These are phyloP conservation scores for Lissocephala sabroskyi DNA, from an alignment of 2,888 invertebrate genomes.

Conservation along the genomic window DNA sequence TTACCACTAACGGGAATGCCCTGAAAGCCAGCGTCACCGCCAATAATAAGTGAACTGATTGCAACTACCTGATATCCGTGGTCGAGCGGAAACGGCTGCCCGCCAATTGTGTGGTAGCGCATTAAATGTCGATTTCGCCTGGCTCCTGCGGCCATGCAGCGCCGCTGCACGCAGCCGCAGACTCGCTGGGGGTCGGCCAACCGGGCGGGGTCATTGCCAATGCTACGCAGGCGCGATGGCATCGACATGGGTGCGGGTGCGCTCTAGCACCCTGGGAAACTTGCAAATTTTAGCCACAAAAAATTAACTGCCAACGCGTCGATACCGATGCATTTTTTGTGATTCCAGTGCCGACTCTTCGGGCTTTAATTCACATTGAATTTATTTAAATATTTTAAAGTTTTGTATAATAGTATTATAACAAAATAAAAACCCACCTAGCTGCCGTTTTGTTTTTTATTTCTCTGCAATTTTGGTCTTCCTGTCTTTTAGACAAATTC, in stretches of 20 bases:
- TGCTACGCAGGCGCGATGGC: conserved; percentile 47
- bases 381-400: too few species aligned
- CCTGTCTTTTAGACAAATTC: too few species aligned
- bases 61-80: conserved; percentile 64
- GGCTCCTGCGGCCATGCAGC: conserved; percentile 42
- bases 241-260: conserved; percentile 1
- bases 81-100: conserved; percentile 51
- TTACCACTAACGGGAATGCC: conserved; percentile 62
- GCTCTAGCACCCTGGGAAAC: not conserved
- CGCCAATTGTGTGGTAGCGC: conserved; percentile 51
- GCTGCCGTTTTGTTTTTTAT: too few species aligned
- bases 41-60: conserved; percentile 61
- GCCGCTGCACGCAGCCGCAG: conserved; percentile 34
- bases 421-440: too few species aligned
- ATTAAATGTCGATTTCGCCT: conserved; percentile 65
- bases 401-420: too few species aligned
- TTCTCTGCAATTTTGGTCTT: too few species aligned
- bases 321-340: too few species aligned
- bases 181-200: conserved; percentile 28
- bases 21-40: conserved; percentile 43
- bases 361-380: too few species aligned
- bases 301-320: too few species aligned
- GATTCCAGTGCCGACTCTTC: too few species aligned
- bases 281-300: too few species aligned
- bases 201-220: conserved; percentile 50